Evolutionary conservation across 2,888 invertebrate genomes (phyloP).

Genomic region (Vandiemenella viatica): DNA sequence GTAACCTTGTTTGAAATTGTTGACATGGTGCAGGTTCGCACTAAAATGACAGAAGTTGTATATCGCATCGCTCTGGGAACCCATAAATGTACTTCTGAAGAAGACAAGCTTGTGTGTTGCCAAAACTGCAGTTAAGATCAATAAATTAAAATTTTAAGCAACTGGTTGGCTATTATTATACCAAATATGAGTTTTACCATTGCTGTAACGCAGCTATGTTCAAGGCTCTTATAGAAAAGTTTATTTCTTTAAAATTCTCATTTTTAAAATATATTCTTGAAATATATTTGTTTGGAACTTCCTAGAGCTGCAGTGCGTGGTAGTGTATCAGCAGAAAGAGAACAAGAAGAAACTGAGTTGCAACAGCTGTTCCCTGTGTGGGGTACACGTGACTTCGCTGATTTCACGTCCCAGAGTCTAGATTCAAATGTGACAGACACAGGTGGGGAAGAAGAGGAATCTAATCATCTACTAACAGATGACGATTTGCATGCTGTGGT

Average conservation of each 20-base stretch:
- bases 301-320: not conserved
- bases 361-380: conserved; percentile 53
- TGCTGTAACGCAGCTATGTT: too few species aligned
- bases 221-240: too few species aligned
- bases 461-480: conserved; percentile 23
- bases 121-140: too few species aligned
- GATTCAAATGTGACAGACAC: not conserved
- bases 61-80: too few species aligned
- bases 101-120: too few species aligned
- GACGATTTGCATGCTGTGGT: conserved; percentile 44
- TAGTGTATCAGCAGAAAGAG: conserved; percentile 45
- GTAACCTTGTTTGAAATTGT: too few species aligned
- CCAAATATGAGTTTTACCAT: too few species aligned
- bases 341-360: conserved; percentile 46
- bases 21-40: too few species aligned
- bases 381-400: conserved; percentile 51
- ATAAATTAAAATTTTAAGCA: too few species aligned
- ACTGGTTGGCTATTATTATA: too few species aligned
- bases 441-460: not conserved
- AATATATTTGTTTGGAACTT: not conserved
- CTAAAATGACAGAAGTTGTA: too few species aligned
- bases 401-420: conserved; percentile 45
- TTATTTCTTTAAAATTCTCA: not conserved
- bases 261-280: not conserved
- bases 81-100: too few species aligned